Conservation (phyloP, 2,113 vertebrate species). For the Lucifuga dentata region DNA sequence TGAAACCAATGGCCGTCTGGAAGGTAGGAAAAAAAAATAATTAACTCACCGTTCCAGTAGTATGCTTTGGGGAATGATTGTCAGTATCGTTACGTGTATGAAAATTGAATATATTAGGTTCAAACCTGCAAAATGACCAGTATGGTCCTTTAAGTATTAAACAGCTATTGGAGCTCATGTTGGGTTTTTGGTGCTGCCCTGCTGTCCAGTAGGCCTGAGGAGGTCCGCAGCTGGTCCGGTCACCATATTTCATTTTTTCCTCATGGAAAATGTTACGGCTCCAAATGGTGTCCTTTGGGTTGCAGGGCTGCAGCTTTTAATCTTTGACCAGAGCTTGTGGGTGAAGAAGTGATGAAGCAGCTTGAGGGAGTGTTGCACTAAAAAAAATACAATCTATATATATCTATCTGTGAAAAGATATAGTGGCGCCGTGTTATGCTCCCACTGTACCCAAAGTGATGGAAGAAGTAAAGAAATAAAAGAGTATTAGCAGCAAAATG, state of each 20-base stretch:
- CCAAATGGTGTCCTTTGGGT: slow-evolving; percentile 50
- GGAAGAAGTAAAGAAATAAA: neutral
- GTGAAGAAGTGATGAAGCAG: slow-evolving; percentile 29
- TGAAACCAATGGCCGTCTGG: too few species aligned
- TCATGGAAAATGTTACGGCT: slow-evolving; percentile 55
- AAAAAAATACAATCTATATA: slow-evolving; percentile 20
- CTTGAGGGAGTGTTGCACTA: slow-evolving; percentile 29
- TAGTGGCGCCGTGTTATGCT: slow-evolving; percentile 17
- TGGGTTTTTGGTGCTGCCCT: slow-evolving; percentile 18
- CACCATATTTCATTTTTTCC: slow-evolving; percentile 60
- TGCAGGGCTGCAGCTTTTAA: slow-evolving; percentile 44
- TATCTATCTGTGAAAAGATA: slow-evolving; percentile 22
- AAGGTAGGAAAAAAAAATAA: too few species aligned
- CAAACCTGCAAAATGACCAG: too few species aligned
- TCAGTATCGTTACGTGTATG: too few species aligned
- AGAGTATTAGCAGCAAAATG: neutral
- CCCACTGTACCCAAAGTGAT: slow-evolving; percentile 21
- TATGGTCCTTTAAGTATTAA: too few species aligned
- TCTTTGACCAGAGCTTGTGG: slow-evolving; percentile 57
- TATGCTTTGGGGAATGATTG: too few species aligned
- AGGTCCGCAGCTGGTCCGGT: slow-evolving; percentile 66
- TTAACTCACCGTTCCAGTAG: too few species aligned
- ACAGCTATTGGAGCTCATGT: too few species aligned
- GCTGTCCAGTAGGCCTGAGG: slow-evolving; percentile 58
- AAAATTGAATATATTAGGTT: too few species aligned